Evolutionary conservation across 2,888 invertebrate species (phyloP).

Genomic region (Liodrosophila aerea): DNA sequence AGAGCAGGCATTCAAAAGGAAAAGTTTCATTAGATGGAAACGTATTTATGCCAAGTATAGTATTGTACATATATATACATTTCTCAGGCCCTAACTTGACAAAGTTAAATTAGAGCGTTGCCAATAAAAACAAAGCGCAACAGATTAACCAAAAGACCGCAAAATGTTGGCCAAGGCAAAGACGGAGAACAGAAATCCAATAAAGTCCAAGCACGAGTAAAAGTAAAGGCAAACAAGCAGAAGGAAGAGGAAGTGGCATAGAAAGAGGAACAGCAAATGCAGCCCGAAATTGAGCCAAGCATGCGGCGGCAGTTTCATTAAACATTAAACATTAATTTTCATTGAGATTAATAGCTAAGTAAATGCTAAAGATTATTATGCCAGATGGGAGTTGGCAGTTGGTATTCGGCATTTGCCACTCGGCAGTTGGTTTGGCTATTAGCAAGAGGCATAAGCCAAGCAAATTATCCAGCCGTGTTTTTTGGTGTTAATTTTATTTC

Average conservation of each 20-base stretch:
- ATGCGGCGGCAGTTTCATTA: constrained; percentile 50
- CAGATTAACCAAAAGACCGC: constrained; percentile 56
- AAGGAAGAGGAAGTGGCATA: background rate
- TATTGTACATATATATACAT: too few relatives aligned
- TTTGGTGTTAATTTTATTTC: constrained; percentile 48
- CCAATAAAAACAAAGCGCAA: constrained; percentile 65
- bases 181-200: constrained; percentile 16
- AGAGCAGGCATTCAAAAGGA: too few relatives aligned
- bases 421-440: constrained; percentile 35
- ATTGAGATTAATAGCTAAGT: constrained; percentile 77
- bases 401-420: constrained; percentile 22
- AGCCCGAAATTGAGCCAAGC: constrained; percentile 14
- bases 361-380: constrained; percentile 75
- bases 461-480: constrained; percentile 43
- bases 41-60: too few relatives aligned
- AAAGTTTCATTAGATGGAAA: too few relatives aligned
- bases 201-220: constrained; percentile 18
- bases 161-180: constrained; percentile 35
- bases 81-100: constrained; percentile 34
- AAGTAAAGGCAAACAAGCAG: background rate
- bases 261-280: constrained; percentile 26
- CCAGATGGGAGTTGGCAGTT: constrained; percentile 37
- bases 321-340: constrained; percentile 71
- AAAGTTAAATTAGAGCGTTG: constrained; percentile 46
- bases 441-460: constrained; percentile 20